These are phyloP conservation scores for Heliconius eleuchia DNA, from an alignment of 1,140 invertebrate species.

Conservation along the genomic window DNA sequence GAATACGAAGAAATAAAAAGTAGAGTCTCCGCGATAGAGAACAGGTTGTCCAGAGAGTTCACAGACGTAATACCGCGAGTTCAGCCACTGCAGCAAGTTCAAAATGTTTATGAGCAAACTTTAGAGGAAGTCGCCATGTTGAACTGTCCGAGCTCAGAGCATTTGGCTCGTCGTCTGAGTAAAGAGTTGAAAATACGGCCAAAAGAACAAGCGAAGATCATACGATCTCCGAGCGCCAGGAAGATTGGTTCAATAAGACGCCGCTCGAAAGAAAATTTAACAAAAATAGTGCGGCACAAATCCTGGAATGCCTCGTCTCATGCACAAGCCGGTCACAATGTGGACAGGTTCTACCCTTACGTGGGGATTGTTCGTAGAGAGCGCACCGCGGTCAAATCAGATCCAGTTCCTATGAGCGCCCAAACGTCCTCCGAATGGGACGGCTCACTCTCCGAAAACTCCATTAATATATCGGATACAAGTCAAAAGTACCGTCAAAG, in stretches of 20 bases:
- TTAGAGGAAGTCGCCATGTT: conserved; percentile 84
- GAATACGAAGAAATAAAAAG: conserved; percentile 89
- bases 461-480: conserved; percentile 51
- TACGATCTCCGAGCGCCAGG: conserved; percentile 89
- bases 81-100: conserved; percentile 81
- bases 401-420: conserved; percentile 39
- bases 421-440: conserved; percentile 55
- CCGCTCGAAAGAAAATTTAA: conserved; percentile 82
- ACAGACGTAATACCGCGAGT: conserved; percentile 78
- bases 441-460: conserved; percentile 51
- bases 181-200: conserved; percentile 87
- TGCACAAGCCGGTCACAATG: conserved; percentile 58
- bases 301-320: conserved; percentile 72
- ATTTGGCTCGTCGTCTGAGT: conserved; percentile 86
- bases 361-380: conserved; percentile 54
- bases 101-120: conserved; percentile 87
- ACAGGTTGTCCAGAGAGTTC: conserved; percentile 86
- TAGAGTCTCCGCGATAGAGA: conserved; percentile 86
- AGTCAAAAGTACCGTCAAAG: conserved; percentile 66
- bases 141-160: conserved; percentile 84
- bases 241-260: conserved; percentile 89
- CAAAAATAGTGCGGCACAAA: conserved; percentile 74
- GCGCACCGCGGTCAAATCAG: conserved; percentile 57
- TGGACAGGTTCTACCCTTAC: conserved; percentile 72
- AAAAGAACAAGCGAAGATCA: conserved; percentile 86